Evolutionary conservation across 2,888 invertebrate genomes (phyloP), one percentile per base, ranked within the genome.

Genomic region (Aradus depressus): DNA sequence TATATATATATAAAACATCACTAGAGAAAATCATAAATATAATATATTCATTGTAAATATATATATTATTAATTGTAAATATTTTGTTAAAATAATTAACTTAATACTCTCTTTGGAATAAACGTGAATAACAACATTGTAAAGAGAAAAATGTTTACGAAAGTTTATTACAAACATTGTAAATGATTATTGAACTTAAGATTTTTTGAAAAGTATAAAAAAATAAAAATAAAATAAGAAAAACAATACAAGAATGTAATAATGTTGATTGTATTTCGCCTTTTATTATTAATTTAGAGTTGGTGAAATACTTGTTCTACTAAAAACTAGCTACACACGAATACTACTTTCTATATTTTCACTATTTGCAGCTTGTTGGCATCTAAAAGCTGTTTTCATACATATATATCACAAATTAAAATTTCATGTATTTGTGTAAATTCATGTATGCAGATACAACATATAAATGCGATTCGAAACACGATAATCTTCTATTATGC

Each of bases 61-160:
- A n/a, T n/a, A n/a, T n/a, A 47, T n/a, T 47, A 26, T 47, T 47
- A 35, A 45, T 25, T 47, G 47, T 47, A 47, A 35, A 47, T 47
- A 47, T 47, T 47, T 47, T 47, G 47, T 47, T 47, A 47, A 47
- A 47, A 35, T 10, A 26, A 47, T 35, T 16, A 47, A 47, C 47
- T 18, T 37, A 47, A 47, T 47, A 47, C 47, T 26, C 47, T 47
- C n/a, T n/a, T n/a, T n/a, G n/a, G n/a, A n/a, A n/a, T n/a, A n/a
- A n/a, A n/a, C n/a, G 37, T 26, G 26, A 23, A 38, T 19, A 31
- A 44, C 18, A 31, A 44, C n/a, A 26, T n/a, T n/a, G n/a, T n/a
- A n/a, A n/a, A n/a, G n/a, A n/a, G n/a, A n/a, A n/a, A n/a, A n/a
- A n/a, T n/a, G n/a, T n/a, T n/a, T n/a, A n/a, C n/a, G n/a, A n/a